phyloP scores from a whole-genome alignment of 2,888 invertebrate genomes.

The Platycheirus albimanus region DNA sequence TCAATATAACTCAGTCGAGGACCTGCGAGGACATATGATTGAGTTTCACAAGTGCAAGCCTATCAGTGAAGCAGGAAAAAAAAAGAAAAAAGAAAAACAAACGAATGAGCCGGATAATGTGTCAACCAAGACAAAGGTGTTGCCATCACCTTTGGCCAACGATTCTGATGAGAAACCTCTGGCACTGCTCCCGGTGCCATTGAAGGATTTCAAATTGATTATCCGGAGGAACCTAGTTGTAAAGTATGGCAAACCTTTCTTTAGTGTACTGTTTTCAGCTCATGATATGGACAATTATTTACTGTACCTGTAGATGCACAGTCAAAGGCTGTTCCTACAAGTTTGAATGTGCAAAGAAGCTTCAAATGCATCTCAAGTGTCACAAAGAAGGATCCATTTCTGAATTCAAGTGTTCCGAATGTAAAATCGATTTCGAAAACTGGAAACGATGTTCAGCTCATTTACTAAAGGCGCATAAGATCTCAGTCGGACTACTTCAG shows the following conservation, averaged over 20 bases:
- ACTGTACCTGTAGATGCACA: constrained; percentile 85
- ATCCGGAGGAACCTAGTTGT: constrained; percentile 76
- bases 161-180: constrained; percentile 41
- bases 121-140: too few relatives aligned
- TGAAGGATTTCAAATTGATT: constrained; percentile 80
- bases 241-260: constrained; percentile 73
- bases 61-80: constrained; percentile 7
- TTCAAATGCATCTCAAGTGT: constrained; percentile 84
- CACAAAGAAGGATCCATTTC: constrained; percentile 80
- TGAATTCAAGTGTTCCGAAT: constrained; percentile 84
- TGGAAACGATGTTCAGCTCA: constrained; percentile 88
- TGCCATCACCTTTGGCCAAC: constrained; percentile 16
- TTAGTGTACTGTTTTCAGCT: too few relatives aligned
- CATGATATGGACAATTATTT: constrained; percentile 34
- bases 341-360: constrained; percentile 83
- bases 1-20: constrained; percentile 77
- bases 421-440: constrained; percentile 83
- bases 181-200: constrained; percentile 79
- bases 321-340: constrained; percentile 84
- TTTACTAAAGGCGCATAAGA: constrained; percentile 87
- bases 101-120: constrained; percentile 15
- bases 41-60: constrained; percentile 78
- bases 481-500: constrained; percentile 85
- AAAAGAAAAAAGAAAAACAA: not conserved
- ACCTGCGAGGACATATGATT: constrained; percentile 80